phyloP scores from a whole-genome alignment of 2,888 invertebrate species.

The Acanthococcus lagerstroemiae region DNA sequence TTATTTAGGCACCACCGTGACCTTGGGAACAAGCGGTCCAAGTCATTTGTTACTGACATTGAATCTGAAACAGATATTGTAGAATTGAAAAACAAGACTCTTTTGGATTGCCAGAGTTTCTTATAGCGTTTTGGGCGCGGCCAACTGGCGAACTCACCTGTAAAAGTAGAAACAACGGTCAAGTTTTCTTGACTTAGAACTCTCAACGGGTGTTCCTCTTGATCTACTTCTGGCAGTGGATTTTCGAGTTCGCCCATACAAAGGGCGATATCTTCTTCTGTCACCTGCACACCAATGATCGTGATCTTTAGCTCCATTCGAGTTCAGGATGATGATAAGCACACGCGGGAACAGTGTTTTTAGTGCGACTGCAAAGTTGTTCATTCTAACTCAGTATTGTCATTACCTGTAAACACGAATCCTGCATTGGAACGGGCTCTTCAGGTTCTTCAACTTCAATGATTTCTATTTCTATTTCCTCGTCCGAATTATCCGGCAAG shows the following conservation, averaged over 20 bases:
- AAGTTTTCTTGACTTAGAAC: conserved; percentile 85
- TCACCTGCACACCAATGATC: conserved; percentile 42
- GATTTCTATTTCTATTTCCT: conserved; percentile 63
- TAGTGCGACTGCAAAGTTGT: no score
- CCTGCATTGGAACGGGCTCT: conserved; percentile 77
- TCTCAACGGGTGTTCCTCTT: conserved; percentile 74
- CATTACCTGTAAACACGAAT: conserved; percentile 69
- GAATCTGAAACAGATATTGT: conserved; percentile 42
- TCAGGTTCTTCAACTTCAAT: conserved; percentile 68
- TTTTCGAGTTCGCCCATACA: conserved; percentile 71
- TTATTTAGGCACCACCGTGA: conserved; percentile 22
- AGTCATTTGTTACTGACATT: conserved; percentile 50
- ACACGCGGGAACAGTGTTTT: no score
- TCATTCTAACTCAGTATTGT: background rate
- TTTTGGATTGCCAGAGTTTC: no score
- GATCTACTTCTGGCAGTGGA: conserved; percentile 60
- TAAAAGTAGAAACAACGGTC: conserved; percentile 81
- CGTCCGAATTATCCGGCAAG: conserved; percentile 44
- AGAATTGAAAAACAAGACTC: background rate
- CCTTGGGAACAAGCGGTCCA: conserved; percentile 55
- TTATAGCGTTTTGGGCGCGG: no score
- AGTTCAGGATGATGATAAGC: no score
- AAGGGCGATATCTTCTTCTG: conserved; percentile 82
- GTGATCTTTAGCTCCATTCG: no score
- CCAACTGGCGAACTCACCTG: conserved; percentile 49